Evolutionary conservation across 2,888 invertebrate genomes (phyloP), one percentile per base, ranked within the genome.

Genomic region (Malacosoma neustria): DNA sequence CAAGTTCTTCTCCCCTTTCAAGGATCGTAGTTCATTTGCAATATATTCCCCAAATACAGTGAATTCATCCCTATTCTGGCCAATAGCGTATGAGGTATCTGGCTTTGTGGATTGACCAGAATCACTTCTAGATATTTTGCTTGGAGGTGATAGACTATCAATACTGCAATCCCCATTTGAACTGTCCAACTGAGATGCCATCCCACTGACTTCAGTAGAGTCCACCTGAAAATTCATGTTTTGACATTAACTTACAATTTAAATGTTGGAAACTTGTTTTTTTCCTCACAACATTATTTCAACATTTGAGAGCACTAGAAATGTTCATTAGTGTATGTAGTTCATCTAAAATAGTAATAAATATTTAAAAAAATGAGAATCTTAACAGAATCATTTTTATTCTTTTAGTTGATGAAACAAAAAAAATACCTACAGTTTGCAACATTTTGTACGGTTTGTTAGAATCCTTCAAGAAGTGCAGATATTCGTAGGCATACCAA

Each of bases 31-130:
- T 55, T 89, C 89, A 52, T 89, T 89, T 1, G 89, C 89, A 37
- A 89, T 70, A 44, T 89, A 89, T 64, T 89, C 89, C 4, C 89
- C 89, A 36, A 88, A 89, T 0, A 88, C 87, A 6, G 86, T 61
- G 51, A 86, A 88, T 42, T 89, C 89, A 51, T 89, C 89, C 41
- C 88, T 70, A 29, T 45, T 56, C 41, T 45, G 50, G 1, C 57
- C 43, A 34, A 53, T 22, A 1, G 66, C 51, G 33, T 61, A 69
- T 1, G 51, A 36, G 33, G 57, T 31, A 34, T 80, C 79, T 6
- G 68, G 43, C 50, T 76, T 73, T 2, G 57, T 48, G 9, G 59
- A 44, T 13, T 57, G 56, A 2, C 54, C 35, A 9, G 55, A 40
- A 4, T 82, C 79, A 3, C 57, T 57, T 38, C 70, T 52, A 3